Evolutionary conservation across 2,797 vertebrate species (phyloP), one percentile per base, ranked within the genome.

Genomic region (Gymnopithys bicolor): DNA sequence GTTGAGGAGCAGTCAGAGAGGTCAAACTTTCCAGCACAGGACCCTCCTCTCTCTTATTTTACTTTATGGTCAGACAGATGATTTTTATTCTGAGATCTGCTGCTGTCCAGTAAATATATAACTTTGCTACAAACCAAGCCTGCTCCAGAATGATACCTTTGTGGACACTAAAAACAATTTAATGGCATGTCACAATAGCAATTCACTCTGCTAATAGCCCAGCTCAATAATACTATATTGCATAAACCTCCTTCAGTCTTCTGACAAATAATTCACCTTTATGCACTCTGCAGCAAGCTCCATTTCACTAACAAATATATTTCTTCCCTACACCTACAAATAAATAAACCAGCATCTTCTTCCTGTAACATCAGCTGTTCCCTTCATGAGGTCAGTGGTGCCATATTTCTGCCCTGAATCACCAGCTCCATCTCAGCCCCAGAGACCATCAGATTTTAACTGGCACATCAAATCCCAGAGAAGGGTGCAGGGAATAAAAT

Each of bases 91-190:
- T 35, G 49, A 97, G 97, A 98, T 97, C 97, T 97, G 96, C 95
- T 95, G 96, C 97, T 98, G 97, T 98, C 98, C 98, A 97, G 97
- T 96, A 97, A 98, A 98, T 98, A 98, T 98, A 98, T 96, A 98
- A 97, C 98, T 97, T 97, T 97, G 97, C 97, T 98, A 96, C 96
- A 97, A 98, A 98, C 97, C 97, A 96, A 97, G 97, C 97, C 97
- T 97, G 97, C 97, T 97, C 87, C 95, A 96, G 96, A 98, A 98
- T 97, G 97, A 98, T 98, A 98, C 98, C 98, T 98, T 96, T 97
- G 98, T 98, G 98, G 97, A 98, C 97, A 98, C 97, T 98, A 98
- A 98, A 98, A 98, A 98, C 98, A 98, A 98, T 98, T 98, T 98
- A 98, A 98, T 98, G 97, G 96, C 95, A 97, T 98, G 98, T 98